Percentiles rank a stretch among this genome's conserved stretches.
phyloP scores from a whole-genome alignment of 2,888 invertebrate species.

The Lasioglossum oenotherae region DNA sequence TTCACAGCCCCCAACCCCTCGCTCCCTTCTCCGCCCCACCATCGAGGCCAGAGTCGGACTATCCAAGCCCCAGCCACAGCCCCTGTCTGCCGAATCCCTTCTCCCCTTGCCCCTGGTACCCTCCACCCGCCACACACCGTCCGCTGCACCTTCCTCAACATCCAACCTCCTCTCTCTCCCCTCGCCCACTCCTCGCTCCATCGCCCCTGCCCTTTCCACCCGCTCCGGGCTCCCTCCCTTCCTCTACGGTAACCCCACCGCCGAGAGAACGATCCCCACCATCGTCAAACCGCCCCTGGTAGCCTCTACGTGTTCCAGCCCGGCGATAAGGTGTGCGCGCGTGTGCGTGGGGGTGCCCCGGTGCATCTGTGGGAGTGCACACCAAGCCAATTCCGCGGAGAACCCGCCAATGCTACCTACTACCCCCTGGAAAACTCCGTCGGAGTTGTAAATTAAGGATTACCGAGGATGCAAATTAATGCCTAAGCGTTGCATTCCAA shows the following conservation, averaged over 20 bases:
- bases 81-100: constrained; percentile 68
- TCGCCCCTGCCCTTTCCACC: background rate
- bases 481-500: constrained; percentile 53
- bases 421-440: constrained; percentile 65
- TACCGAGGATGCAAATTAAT: constrained; percentile 72
- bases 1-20: constrained; percentile 46
- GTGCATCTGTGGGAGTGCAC: constrained; percentile 66
- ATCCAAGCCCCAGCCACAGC: constrained; percentile 76
- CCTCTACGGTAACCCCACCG: background rate
- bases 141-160: constrained; percentile 55
- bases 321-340: constrained; percentile 24
- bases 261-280: background rate
- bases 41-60: constrained; percentile 67
- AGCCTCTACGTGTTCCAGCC: constrained; percentile 62
- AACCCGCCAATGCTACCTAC: constrained; percentile 61
- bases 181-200: background rate
- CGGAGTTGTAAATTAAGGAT: constrained; percentile 72
- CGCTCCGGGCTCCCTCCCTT: background rate
- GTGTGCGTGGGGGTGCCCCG: background rate
- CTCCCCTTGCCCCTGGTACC: constrained; percentile 31
- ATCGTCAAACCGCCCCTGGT: background rate
- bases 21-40: constrained; percentile 42
- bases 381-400: constrained; percentile 68
- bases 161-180: constrained; percentile 52
- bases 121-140: constrained; percentile 21